Conservation (phyloP, 2,113 vertebrate species). For the Aphyosemion australe region DNA sequence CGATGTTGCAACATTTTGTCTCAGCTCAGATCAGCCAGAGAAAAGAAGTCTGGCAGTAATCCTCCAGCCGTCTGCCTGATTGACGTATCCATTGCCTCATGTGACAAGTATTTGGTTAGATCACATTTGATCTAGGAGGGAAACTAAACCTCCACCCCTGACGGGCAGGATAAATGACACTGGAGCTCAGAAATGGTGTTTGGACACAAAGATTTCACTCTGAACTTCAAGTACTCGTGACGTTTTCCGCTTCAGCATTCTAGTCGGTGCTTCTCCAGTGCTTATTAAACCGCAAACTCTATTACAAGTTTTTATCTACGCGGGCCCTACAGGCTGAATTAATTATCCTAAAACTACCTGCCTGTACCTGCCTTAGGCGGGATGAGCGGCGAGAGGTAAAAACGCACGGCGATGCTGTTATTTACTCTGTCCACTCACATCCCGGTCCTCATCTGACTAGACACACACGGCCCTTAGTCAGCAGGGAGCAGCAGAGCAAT, state of each 20-base stretch:
- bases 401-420: constrained; percentile 22
- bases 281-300: constrained; percentile 33
- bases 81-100: constrained; percentile 56
- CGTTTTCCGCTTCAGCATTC: constrained; percentile 28
- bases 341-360: constrained; percentile 41
- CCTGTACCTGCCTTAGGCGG: constrained; percentile 35
- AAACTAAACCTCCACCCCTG: constrained; percentile 47
- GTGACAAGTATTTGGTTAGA: constrained; percentile 60
- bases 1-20: constrained; percentile 18
- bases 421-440: constrained; percentile 41
- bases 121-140: constrained; percentile 44
- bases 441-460: constrained; percentile 22
- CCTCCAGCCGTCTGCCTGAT: constrained; percentile 51
- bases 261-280: constrained; percentile 13
- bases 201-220: constrained; percentile 22
- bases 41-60: constrained; percentile 36
- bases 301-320: constrained; percentile 29
- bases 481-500: constrained; percentile 1
- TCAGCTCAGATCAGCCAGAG: constrained; percentile 33
- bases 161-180: constrained; percentile 39
- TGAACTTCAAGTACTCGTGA: neutral
- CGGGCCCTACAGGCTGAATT: constrained; percentile 31
- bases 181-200: constrained; percentile 26
- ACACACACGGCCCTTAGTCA: constrained; percentile 20
- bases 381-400: constrained; percentile 27